Evolutionary conservation across 2,113 vertebrate species (phyloP).

Genomic region (Brachypteracias leptosomus): DNA sequence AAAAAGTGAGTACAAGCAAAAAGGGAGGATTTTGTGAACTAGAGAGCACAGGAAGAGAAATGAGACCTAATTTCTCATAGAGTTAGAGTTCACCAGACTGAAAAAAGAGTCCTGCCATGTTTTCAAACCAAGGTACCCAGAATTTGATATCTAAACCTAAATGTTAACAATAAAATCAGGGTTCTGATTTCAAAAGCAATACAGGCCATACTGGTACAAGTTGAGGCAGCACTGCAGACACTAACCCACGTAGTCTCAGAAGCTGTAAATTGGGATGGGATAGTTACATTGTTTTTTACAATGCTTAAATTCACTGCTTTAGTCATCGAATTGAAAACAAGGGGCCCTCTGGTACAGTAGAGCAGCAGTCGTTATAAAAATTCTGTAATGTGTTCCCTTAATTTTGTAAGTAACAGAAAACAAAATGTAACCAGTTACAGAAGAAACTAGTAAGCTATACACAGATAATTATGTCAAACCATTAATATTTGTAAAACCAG

Average conservation of each 20-base stretch:
- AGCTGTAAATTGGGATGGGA: not conserved
- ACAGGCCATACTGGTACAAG: not conserved
- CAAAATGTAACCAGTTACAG: too few species aligned
- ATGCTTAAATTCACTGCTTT: not conserved
- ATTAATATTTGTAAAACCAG: too few species aligned
- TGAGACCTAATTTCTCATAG: not conserved
- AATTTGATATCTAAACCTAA: not conserved
- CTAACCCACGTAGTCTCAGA: not conserved
- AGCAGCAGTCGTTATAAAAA: not conserved
- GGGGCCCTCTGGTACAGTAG: not conserved
- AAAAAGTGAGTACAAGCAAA: not conserved
- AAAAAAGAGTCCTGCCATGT: not conserved
- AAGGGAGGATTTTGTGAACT: not conserved
- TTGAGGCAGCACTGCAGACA: not conserved
- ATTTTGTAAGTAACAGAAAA: too few species aligned
- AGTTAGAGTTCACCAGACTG: not conserved
- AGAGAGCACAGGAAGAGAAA: not conserved
- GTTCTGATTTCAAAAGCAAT: not conserved
- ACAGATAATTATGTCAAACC: too few species aligned
- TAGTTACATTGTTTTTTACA: not conserved
- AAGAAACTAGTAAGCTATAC: too few species aligned
- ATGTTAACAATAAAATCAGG: not conserved
- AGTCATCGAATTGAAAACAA: not conserved
- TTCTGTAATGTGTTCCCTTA: not conserved
- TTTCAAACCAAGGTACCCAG: not conserved